Evolutionary conservation across 2,797 vertebrate genomes (phyloP), one percentile per base, ranked within the genome.

Genomic region (Gobio occitaniae): DNA sequence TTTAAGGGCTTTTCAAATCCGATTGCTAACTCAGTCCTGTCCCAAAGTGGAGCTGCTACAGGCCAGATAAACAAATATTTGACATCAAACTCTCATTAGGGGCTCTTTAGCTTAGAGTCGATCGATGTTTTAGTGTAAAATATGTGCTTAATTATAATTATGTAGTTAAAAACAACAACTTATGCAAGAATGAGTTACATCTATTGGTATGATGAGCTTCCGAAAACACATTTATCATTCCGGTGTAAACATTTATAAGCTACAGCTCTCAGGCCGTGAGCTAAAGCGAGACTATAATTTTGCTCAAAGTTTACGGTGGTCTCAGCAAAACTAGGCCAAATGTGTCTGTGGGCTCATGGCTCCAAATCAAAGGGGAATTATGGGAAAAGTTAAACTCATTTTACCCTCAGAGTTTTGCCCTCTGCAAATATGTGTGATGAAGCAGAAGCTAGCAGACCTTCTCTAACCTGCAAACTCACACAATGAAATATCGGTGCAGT

Each of bases 11-110:
- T 63, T 66, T 5, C 38, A 41, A 59, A 75, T 52, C 56, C 4
- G 21, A 75, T 19, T 38, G 59, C 59, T 38, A 83, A 74, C 56
- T 76, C 71, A 54, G 47, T n/a, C 61, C 59, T 5, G 32, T 54
- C 71, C 81, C 59, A 83, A 66, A 83, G 47, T 66, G 52, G 36
- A 25, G 59, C 32, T 3, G 21, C 65, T 17, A 81, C 15, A 21
- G 80, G 52, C 81, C 16, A 44, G 21, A 76, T 66, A 88, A 90
- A 91, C 90, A 91, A 91, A 93, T 89, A 89, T 93, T 93, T 91
- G 83, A 92, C 91, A 90, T 93, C 91, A 93, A 93, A 93, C 86
- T 91, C 88, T 92, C 91, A 93, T 94, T 93, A 94, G 89, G 90
- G 87, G 86, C 84, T 75, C 70, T 54, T 63, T 54, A 25, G 71